Evolutionary conservation across 2,113 vertebrate genomes (phyloP), one percentile per base, ranked within the genome.

Genomic region (Egretta garzetta): DNA sequence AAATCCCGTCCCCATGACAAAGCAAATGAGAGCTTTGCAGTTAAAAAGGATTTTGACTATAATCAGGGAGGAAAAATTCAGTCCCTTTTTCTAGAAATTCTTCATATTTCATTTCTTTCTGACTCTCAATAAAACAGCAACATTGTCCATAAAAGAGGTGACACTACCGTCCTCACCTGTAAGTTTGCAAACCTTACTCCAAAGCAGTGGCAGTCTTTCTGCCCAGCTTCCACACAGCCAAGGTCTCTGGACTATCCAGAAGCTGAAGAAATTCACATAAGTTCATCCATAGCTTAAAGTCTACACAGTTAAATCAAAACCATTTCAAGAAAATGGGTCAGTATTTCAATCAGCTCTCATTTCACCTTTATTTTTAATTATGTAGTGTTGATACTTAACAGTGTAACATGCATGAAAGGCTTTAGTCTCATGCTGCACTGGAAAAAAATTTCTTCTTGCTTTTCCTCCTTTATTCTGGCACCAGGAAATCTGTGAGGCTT

Each of bases 141-240:
- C 20, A 20, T n/a, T 49, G 12, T 60, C 21, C 43, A 32, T n/a
- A 26, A 37, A 92, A 93, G 20, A 67, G 24, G 15, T 45, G 21
- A 39, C 0, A 0, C 27, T 70, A 71, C 8, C 22, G 43, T 73
- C 14, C 7, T 71, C 47, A 52, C 21, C 45, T 80, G 6, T 45
- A 60, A 71, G 52, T 59, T 84, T 86, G 41, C 47, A 80, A 37
- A 37, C 12, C 90, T 86, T 74, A 41, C 6, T 59, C 9, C 37
- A 41, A 63, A 84, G 52, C 12, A 80, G 27, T n/a, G 6, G 2
- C 26, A 47, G 12, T 37, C 12, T 64, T 72, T 91, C 24, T 62
- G 24, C 16, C 24, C 14, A 4, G 11, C n/a, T 94, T 43, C 27
- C 43, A 30, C 19, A 33, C 2, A 82, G n/a, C 12, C 0, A 0